A percentile compares a stretch with the other conserved stretches of the same genome.
Evolutionary conservation across 2,113 vertebrate species (phyloP).

Genomic region (Oplegnathus fasciatus): DNA sequence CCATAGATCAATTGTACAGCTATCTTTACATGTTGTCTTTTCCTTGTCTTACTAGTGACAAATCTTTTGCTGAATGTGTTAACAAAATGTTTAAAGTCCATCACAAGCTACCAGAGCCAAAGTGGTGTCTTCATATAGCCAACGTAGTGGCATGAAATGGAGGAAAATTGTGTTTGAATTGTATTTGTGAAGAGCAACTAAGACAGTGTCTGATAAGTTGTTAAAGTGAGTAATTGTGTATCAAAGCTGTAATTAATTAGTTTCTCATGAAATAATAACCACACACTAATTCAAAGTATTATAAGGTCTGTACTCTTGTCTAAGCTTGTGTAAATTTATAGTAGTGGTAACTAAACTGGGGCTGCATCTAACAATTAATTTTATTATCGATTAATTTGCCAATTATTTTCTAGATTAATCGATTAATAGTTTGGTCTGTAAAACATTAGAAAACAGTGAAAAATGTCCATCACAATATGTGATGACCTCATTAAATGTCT

Average conservation of each 20-base stretch:
- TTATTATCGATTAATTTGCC: too few relatives aligned
- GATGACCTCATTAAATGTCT: too few relatives aligned
- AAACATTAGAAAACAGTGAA: too few relatives aligned
- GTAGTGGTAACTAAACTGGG: neutral
- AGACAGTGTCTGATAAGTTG: neutral
- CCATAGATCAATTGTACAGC: too few relatives aligned
- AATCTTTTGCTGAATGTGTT: neutral
- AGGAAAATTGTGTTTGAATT: neutral
- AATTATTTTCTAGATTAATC: too few relatives aligned
- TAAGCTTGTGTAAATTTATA: neutral
- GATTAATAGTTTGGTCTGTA: too few relatives aligned
- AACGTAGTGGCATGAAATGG: neutral
- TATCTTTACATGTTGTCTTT: neutral
- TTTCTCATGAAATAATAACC: neutral
- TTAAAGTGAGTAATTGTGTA: neutral
- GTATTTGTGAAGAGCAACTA: too few relatives aligned
- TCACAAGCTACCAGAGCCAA: neutral
- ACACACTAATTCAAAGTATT: neutral
- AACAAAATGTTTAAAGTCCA: neutral
- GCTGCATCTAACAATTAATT: too few relatives aligned
- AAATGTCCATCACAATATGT: too few relatives aligned
- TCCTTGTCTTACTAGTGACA: neutral
- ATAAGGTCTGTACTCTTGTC: neutral
- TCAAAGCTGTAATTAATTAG: neutral
- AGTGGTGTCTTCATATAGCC: neutral